A percentile compares a stretch with the other conserved stretches of the same genome.
Conservation (phyloP, 2,797 vertebrate genomes). For the Rhadinocentrus ornatus region DNA sequence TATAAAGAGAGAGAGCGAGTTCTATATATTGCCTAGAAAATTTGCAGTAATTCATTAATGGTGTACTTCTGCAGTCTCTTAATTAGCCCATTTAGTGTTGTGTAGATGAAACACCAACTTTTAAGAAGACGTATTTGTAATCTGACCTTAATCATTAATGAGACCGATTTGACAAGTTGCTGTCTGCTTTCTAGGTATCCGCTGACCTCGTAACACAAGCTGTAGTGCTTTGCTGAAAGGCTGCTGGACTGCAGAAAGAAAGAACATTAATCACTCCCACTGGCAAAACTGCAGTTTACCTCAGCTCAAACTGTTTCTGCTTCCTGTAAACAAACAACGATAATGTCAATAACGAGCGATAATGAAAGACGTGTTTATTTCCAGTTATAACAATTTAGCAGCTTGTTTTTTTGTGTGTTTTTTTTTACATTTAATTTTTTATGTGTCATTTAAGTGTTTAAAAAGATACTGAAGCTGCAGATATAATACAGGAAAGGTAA, state of each 20-base stretch:
- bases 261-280: constrained; percentile 21
- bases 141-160: neutral
- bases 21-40: neutral
- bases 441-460: neutral
- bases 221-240: constrained; percentile 16
- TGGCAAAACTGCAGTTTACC: constrained; percentile 29
- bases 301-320: constrained; percentile 14
- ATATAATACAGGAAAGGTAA: neutral
- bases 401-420: no score
- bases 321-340: constrained; percentile 20
- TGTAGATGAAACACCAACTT: neutral
- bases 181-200: constrained; percentile 21
- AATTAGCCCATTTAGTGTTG: no score
- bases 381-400: neutral
- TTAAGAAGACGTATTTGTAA: neutral
- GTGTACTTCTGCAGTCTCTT: neutral
- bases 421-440: neutral
- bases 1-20: no score
- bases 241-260: constrained; percentile 3
- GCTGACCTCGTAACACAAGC: constrained; percentile 17
- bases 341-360: no score
- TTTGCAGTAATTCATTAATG: neutral
- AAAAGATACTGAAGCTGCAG: neutral
- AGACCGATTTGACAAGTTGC: neutral
- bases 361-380: neutral